Evolutionary conservation across 2,888 invertebrate species (phyloP).

Genomic region (Catocala nupta): DNA sequence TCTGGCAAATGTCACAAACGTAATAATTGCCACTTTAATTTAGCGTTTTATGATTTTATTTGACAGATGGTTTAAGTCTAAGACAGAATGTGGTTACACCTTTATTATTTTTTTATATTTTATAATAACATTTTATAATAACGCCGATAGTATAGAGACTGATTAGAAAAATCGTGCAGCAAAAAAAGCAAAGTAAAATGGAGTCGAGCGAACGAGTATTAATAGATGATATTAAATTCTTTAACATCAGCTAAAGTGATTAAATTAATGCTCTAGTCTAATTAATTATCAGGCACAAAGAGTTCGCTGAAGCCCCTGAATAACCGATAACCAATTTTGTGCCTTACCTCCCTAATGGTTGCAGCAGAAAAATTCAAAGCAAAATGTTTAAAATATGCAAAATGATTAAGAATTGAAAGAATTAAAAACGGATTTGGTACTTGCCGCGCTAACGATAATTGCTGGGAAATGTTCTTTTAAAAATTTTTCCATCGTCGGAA

Average conservation of each 20-base stretch:
- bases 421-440: constrained; percentile 60
- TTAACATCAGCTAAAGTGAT: not conserved
- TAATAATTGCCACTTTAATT: too few relatives aligned
- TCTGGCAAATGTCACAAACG: too few relatives aligned
- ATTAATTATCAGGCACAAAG: too few relatives aligned
- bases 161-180: too few relatives aligned
- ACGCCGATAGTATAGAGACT: too few relatives aligned
- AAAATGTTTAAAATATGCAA: constrained; percentile 48
- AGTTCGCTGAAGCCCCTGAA: not conserved
- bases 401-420: constrained; percentile 57
- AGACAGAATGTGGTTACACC: too few relatives aligned
- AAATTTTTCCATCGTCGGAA: constrained; percentile 34
- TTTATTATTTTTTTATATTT: too few relatives aligned
- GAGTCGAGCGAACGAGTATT: not conserved
- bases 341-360: constrained; percentile 2
- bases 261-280: too few relatives aligned
- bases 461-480: constrained; percentile 59
- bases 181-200: too few relatives aligned
- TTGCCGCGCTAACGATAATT: constrained; percentile 64
- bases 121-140: too few relatives aligned
- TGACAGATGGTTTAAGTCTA: too few relatives aligned
- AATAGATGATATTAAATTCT: not conserved
- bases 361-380: constrained; percentile 24
- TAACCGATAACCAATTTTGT: constrained; percentile 4
- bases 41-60: too few relatives aligned